These are phyloP conservation scores for Epizoanthus scotinus DNA, from an alignment of 92 coral and sea anemone genomes.

Conservation along the genomic window DNA sequence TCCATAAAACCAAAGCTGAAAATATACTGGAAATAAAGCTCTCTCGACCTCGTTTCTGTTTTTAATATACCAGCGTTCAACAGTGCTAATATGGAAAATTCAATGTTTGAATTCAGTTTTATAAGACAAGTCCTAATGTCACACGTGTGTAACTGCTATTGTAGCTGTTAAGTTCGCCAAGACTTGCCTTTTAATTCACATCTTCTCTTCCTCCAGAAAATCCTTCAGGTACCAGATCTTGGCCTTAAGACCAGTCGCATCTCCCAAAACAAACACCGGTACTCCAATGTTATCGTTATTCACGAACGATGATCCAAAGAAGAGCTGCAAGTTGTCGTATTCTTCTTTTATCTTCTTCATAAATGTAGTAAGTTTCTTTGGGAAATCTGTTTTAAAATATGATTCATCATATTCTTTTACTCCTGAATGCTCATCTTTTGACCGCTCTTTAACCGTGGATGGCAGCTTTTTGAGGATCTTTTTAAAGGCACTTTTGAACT, in stretches of 20 bases:
- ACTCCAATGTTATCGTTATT: slow-evolving; percentile 15
- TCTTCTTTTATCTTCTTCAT: background rate
- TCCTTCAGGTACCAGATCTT: slow-evolving; percentile 48
- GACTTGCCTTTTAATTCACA: slow-evolving; percentile 33
- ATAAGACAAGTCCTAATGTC: background rate
- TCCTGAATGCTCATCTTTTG: background rate
- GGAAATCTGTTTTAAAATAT: slow-evolving; percentile 9
- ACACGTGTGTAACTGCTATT: too few relatives aligned
- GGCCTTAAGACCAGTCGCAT: slow-evolving; percentile 4
- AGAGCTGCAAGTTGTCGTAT: slow-evolving; percentile 23
- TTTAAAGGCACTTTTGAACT: slow-evolving; percentile 15
- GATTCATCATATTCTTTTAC: slow-evolving; percentile 22
- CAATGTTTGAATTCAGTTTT: background rate
- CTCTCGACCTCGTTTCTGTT: too few relatives aligned
- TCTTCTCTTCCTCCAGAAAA: slow-evolving; percentile 42
- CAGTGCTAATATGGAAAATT: background rate
- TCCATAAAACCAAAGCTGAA: background rate
- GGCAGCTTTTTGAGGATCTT: background rate
- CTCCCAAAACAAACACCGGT: slow-evolving; percentile 37
- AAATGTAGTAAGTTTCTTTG: slow-evolving; percentile 7
- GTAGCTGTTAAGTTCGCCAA: background rate
- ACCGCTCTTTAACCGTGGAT: too few relatives aligned
- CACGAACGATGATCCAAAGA: slow-evolving; percentile 8
- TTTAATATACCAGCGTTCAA: too few relatives aligned
- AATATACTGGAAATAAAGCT: too few relatives aligned